phyloP scores from a whole-genome alignment of 2,888 invertebrate genomes.

The Deroplatys truncata region DNA sequence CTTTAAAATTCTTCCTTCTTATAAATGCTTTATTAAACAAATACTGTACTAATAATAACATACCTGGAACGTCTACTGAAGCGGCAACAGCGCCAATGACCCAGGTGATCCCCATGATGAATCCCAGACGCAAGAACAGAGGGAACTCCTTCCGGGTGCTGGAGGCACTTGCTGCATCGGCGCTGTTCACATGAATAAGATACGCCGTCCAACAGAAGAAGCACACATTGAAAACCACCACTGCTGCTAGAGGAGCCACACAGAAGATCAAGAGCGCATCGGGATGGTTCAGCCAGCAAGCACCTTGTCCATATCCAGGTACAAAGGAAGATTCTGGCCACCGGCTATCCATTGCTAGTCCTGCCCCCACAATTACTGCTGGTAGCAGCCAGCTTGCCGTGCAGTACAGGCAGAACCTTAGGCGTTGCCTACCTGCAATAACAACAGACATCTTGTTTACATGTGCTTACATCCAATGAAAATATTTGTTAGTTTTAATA shows the following conservation, averaged over 20 bases:
- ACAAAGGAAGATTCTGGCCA: neutral
- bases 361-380: neutral
- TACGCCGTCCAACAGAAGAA: neutral
- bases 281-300: neutral
- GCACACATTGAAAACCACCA: neutral
- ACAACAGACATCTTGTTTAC: too few relatives aligned
- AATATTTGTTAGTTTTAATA: too few relatives aligned
- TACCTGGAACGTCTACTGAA: neutral
- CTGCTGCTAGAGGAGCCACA: neutral
- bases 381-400: neutral
- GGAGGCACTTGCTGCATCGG: neutral
- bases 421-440: neutral
- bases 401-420: neutral
- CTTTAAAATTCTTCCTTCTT: too few relatives aligned
- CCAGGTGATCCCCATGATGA: constrained; percentile 10
- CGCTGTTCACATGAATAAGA: neutral
- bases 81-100: neutral
- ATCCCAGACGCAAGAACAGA: neutral
- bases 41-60: too few relatives aligned
- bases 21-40: too few relatives aligned
- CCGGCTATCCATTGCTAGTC: neutral
- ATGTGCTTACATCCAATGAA: too few relatives aligned
- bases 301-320: neutral
- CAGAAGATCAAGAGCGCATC: neutral
- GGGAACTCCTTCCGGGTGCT: neutral